These are phyloP conservation scores for Luffia ferchaultella DNA, from an alignment of 2,888 invertebrate species.

Conservation along the genomic window DNA sequence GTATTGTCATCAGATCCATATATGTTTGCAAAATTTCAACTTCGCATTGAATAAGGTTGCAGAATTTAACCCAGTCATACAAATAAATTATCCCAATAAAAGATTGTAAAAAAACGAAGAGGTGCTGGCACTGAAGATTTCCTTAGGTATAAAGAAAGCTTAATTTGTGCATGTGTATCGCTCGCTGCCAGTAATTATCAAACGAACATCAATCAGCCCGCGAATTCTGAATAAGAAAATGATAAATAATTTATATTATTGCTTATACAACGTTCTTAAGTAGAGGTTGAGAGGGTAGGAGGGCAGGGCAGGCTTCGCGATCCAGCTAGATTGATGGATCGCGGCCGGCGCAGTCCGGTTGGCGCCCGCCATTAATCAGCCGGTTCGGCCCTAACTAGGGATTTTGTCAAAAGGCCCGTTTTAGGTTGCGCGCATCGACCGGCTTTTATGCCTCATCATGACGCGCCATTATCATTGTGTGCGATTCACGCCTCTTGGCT, in stretches of 20 bases:
- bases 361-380: neutral
- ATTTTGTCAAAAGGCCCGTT: neutral
- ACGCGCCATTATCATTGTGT: neutral
- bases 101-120: too few species aligned
- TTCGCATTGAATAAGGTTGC: too few species aligned
- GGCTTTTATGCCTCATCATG: neutral
- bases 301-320: neutral
- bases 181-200: too few species aligned
- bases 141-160: too few species aligned
- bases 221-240: neutral
- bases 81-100: too few species aligned
- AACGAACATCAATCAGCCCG: too few species aligned
- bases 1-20: too few species aligned
- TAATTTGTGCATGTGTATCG: too few species aligned
- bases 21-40: too few species aligned
- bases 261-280: neutral
- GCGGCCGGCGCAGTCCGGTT: neutral
- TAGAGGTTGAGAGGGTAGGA: neutral
- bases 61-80: too few species aligned
- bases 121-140: too few species aligned
- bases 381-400: neutral
- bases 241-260: neutral
- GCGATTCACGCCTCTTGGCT: neutral
- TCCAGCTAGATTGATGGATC: neutral
- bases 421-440: neutral